Base-by-base conservation (phyloP, 2,797 vertebrate species). In the Oreochromis mossambicus region DNA sequence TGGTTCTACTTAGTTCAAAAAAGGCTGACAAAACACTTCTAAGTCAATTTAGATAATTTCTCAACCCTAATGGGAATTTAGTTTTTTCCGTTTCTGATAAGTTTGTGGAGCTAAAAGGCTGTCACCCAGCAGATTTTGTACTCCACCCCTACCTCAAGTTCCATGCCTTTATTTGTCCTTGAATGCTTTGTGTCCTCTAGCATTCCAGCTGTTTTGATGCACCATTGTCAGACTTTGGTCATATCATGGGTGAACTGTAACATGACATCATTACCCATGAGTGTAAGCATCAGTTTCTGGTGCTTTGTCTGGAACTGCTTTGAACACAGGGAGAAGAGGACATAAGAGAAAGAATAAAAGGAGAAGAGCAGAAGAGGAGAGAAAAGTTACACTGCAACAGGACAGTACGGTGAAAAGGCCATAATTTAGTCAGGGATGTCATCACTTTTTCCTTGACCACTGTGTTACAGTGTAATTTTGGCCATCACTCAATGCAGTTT, bases 221-320 rank as follows among this genome's bases (percentile, higher is more conserved):
- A 61, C 81, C 63, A 79, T 32, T 26, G 46, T 81, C 50, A 76
- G 55, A 38, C 43, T 21, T 76, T 83, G 78, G 75, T 77, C 8
- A 79, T 81, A 76, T 77, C 51, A 4, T 76, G 24, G 48, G 34
- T 63, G 56, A 83, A 75, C 68, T 83, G 75, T 79, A 75, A 46
- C 70, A 38, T 92, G 76, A 92, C 87, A 87, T 89, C 88, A 92
- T 90, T 81, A 76, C 84, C 83, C 88, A 77, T 78, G 84, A 88
- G 66, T 79, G 58, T 78, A 66, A 81, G 88, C 88, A 78, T 87
- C 43, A 5, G 56, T 84, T 85, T 88, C 43, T 77, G 3, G 26
- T 21, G 78, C 87, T 86, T 88, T 90, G 86, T 85, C 26, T 76
- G 66, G 54, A 54, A 5, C 56, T 77, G 83, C 51, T 89, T 83